These are phyloP conservation scores for Cryptoblepharus egeriae DNA, from an alignment of 2,797 vertebrate species.

Conservation along the genomic window DNA sequence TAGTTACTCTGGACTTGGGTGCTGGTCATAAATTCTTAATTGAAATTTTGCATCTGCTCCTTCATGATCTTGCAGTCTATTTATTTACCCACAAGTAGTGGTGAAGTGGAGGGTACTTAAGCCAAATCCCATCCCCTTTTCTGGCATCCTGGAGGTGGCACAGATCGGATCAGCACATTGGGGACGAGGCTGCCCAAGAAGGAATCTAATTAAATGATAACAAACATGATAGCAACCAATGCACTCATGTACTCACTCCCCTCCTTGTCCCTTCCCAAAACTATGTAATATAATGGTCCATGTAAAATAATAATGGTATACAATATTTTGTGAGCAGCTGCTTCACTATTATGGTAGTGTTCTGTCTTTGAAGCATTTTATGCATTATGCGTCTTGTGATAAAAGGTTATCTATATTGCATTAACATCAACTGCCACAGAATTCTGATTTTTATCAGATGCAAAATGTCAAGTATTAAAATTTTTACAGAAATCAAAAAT, in stretches of 20 bases:
- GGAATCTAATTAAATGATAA: not conserved
- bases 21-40: no score
- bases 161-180: no score
- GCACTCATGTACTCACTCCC: no score
- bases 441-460: not conserved
- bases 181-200: no score
- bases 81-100: no score
- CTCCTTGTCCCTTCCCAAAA: not conserved
- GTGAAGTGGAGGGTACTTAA: no score
- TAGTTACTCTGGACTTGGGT: no score
- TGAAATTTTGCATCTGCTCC: not conserved
- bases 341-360: not conserved
- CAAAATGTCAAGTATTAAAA: not conserved
- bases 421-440: slow-evolving; percentile 1
- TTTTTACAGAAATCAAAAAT: not conserved
- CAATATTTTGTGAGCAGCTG: not conserved
- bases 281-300: not conserved
- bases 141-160: no score
- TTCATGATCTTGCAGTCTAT: not conserved
- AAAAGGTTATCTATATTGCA: slow-evolving; percentile 26
- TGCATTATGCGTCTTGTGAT: not conserved
- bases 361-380: slow-evolving; percentile 15
- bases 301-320: not conserved
- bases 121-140: no score
- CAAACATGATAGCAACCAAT: no score